Conservation (phyloP, 2,113 vertebrate species). For the Onychostruthus taczanowskii region DNA sequence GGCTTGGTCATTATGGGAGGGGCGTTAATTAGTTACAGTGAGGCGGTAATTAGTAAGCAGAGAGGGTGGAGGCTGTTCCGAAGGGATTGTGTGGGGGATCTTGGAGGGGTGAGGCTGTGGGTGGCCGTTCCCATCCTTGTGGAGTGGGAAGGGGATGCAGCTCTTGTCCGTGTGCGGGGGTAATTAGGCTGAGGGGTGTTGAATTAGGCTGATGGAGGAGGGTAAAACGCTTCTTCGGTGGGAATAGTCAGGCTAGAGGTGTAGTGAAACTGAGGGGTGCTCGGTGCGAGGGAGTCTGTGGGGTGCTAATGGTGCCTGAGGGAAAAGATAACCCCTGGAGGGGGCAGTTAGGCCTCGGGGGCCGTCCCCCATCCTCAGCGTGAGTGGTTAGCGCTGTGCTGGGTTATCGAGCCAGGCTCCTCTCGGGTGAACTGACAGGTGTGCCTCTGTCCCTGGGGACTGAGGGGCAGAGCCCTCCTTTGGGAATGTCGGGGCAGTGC, state of each 20-base stretch:
- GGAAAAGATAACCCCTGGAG: no score
- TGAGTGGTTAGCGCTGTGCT: no score
- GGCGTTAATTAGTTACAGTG: background rate
- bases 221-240: background rate
- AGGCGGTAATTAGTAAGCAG: background rate
- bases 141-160: background rate
- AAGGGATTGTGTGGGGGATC: background rate
- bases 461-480: no score
- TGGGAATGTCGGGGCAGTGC: no score
- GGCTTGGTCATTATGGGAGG: accelerated
- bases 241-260: background rate
- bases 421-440: accelerated
- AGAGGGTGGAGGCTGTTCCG: background rate
- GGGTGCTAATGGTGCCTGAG: background rate
- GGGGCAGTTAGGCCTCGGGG: background rate
- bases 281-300: background rate
- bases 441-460: no score
- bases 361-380: accelerated
- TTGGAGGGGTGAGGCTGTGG: background rate
- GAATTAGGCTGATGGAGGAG: background rate
- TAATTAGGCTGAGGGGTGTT: background rate
- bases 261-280: background rate
- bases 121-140: background rate
- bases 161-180: background rate
- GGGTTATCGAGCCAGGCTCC: background rate